Percentiles rank a stretch among this genome's conserved stretches.
These are phyloP conservation scores for Carlito syrichta DNA, from an alignment of 2,113 vertebrate species.

Conservation along the genomic window DNA sequence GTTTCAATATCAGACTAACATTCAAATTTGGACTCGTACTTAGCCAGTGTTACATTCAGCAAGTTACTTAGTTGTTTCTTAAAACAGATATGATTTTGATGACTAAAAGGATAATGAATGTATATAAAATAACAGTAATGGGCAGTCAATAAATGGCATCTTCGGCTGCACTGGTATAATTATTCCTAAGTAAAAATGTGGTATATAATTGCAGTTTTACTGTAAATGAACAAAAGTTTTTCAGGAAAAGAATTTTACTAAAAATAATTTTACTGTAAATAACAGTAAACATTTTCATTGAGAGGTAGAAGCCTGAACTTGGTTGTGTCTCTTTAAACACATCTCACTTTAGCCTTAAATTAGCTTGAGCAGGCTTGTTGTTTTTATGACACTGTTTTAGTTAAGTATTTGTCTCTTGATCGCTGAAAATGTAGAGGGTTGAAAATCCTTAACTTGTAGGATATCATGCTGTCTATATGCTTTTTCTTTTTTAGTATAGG, in stretches of 20 bases:
- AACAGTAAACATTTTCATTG: not conserved
- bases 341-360: slow-evolving; percentile 15
- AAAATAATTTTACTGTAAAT: not conserved
- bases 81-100: slow-evolving; percentile 38
- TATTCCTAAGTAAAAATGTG: slow-evolving; percentile 29
- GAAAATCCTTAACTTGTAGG: slow-evolving; percentile 26
- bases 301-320: not conserved
- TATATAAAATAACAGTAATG: not conserved
- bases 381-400: slow-evolving; percentile 15
- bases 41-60: slow-evolving; percentile 14
- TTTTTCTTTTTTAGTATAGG: slow-evolving; percentile 16
- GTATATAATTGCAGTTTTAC: too few species aligned
- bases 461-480: not conserved
- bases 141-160: not conserved
- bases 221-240: not conserved
- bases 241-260: too few species aligned
- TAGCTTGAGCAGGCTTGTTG: not conserved
- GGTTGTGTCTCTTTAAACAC: not conserved
- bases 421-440: slow-evolving; percentile 2
- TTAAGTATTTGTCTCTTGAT: slow-evolving; percentile 14
- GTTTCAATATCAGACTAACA: not conserved
- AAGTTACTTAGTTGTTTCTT: slow-evolving; percentile 16
- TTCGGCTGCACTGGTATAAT: not conserved
- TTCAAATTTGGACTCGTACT: slow-evolving; percentile 7
- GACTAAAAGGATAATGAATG: slow-evolving; percentile 10